A percentile compares a stretch with the other conserved stretches of the same genome.
phyloP scores from a whole-genome alignment of 2,113 vertebrate genomes.

The Plecotus auritus region DNA sequence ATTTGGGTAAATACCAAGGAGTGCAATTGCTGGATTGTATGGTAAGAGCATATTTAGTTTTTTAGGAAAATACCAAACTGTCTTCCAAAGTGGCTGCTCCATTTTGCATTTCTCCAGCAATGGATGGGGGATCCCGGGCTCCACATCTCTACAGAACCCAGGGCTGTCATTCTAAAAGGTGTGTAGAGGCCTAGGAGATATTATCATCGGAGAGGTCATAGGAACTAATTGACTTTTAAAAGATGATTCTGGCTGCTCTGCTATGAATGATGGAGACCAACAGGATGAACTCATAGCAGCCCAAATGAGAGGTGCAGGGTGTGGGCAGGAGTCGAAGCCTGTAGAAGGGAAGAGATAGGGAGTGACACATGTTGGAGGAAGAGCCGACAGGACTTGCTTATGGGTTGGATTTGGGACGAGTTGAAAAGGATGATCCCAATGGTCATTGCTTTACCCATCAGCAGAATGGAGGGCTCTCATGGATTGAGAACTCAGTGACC shows the following conservation, averaged over 20 bases:
- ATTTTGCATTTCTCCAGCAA: not conserved
- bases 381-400: no score
- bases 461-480: not conserved
- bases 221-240: not conserved
- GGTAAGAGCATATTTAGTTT: not conserved
- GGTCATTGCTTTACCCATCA: rapidly evolving
- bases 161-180: not conserved
- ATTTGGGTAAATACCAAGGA: not conserved
- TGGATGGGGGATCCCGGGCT: rapidly evolving
- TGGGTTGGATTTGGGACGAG: not conserved
- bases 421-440: not conserved
- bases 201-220: not conserved
- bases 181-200: not conserved
- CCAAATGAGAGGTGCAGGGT: rapidly evolving
- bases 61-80: not conserved
- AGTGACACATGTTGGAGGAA: rapidly evolving
- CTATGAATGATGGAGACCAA: rapidly evolving
- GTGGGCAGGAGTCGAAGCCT: not conserved
- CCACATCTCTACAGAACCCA: rapidly evolving
- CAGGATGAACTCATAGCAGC: rapidly evolving
- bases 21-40: not conserved
- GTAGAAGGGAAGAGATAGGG: rapidly evolving
- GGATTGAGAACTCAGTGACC: no score
- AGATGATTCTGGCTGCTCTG: not conserved
- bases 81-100: no score